phyloP scores from a whole-genome alignment of 2,797 vertebrate species.

The Falco rusticolus region DNA sequence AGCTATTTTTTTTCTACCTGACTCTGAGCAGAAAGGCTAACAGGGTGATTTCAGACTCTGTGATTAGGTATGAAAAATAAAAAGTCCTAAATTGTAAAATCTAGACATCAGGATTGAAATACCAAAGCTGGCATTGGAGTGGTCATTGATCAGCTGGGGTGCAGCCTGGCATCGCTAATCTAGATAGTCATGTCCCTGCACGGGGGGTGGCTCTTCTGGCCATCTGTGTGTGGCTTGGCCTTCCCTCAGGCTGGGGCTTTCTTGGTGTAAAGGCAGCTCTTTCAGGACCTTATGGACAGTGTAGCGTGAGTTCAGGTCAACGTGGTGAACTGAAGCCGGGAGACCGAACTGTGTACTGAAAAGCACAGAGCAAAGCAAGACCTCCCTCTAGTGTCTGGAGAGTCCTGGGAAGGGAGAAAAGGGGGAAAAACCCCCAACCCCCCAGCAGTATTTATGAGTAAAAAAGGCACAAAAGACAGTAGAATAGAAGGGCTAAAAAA shows the following conservation, averaged over 20 bases:
- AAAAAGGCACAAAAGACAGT: not conserved
- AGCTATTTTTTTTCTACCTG: not conserved
- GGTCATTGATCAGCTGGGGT: not conserved
- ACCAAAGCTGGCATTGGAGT: not conserved
- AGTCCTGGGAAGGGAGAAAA: not conserved
- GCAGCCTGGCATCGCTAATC: not conserved
- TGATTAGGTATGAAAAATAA: not conserved
- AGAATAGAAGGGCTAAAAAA: not conserved
- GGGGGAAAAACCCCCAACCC: too few species aligned
- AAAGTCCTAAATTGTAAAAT: not conserved
- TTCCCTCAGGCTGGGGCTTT: not conserved
- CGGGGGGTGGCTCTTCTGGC: not conserved
- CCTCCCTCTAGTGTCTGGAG: conserved; percentile 24
- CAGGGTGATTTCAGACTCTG: not conserved
- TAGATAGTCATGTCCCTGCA: not conserved
- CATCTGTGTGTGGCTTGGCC: not conserved
- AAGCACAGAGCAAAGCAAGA: not conserved
- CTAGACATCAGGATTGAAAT: not conserved
- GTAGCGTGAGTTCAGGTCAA: not conserved
- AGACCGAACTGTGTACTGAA: not conserved
- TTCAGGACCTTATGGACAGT: not conserved
- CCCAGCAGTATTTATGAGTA: not conserved
- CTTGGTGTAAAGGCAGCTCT: not conserved
- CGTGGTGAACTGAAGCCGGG: not conserved
- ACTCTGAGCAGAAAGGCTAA: not conserved